Percentiles rank a stretch among this genome's conserved stretches.
These are phyloP conservation scores for Sciaenops ocellatus DNA, from an alignment of 2,797 vertebrate species.

Conservation along the genomic window DNA sequence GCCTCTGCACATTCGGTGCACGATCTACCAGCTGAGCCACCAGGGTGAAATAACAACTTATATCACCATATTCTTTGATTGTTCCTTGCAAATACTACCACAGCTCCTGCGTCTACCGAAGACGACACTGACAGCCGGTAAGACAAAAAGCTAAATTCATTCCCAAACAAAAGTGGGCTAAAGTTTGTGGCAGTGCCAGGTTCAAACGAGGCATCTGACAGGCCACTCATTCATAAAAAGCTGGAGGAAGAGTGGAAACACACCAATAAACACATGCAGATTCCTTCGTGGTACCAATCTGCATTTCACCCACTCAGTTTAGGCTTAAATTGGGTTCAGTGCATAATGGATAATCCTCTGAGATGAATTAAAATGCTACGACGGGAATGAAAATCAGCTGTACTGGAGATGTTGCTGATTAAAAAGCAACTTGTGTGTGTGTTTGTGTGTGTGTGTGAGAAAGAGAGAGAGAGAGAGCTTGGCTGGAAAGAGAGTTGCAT, in stretches of 20 bases:
- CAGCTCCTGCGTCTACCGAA: background rate
- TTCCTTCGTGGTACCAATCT: constrained; percentile 41
- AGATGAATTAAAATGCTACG: constrained; percentile 55
- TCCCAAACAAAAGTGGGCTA: background rate
- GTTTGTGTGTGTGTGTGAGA: background rate
- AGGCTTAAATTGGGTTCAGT: constrained; percentile 50
- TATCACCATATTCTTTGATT: background rate
- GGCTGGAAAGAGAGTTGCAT: constrained; percentile 13
- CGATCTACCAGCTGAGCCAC: no score
- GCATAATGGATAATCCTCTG: constrained; percentile 62
- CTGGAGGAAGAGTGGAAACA: constrained; percentile 7
- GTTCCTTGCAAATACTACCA: background rate
- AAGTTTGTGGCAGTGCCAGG: no score
- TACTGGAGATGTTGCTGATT: constrained; percentile 49
- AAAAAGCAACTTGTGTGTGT: constrained; percentile 31
- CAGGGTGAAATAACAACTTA: background rate
- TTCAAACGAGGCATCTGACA: background rate
- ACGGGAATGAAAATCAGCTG: constrained; percentile 20
- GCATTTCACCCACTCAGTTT: constrained; percentile 43
- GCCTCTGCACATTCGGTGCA: no score
- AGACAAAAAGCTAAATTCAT: background rate
- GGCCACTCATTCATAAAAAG: constrained; percentile 2
- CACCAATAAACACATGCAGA: constrained; percentile 28
- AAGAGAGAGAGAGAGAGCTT: no score
- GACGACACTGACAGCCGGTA: background rate